Percentiles rank a stretch among this genome's conserved stretches.
These are phyloP conservation scores for Pinctada fucata DNA, from an alignment of 2,888 invertebrate species.

Conservation along the genomic window DNA sequence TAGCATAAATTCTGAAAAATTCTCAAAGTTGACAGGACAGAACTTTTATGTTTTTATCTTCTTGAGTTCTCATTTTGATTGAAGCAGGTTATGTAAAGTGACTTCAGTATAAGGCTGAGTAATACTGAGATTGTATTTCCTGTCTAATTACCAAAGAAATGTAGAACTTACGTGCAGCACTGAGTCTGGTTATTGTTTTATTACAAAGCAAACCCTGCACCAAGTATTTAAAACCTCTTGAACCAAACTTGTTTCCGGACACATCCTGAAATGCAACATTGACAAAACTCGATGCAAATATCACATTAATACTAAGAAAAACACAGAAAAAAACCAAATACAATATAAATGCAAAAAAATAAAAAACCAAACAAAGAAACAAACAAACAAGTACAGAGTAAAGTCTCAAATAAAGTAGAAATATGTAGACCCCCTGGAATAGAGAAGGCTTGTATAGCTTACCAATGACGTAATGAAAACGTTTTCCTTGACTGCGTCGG, in stretches of 20 bases:
- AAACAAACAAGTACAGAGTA: not conserved
- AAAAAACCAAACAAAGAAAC: too few species aligned
- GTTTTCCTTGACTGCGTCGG: conserved; percentile 50
- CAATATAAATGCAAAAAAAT: not conserved
- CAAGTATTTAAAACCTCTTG: conserved; percentile 41
- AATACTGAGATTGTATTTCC: too few species aligned
- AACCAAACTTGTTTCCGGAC: conserved; percentile 44
- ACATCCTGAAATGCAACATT: conserved; percentile 41
- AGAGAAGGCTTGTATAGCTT: conserved; percentile 12
- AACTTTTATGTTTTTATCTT: too few species aligned
- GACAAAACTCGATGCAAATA: too few species aligned
- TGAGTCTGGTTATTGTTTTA: conserved; percentile 48
- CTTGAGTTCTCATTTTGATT: too few species aligned
- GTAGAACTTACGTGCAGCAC: conserved; percentile 46
- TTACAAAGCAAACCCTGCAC: conserved; percentile 41
- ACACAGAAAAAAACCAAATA: not conserved
- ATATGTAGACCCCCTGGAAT: not conserved
- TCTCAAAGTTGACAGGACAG: too few species aligned
- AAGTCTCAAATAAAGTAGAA: not conserved
- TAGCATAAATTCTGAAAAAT: too few species aligned
- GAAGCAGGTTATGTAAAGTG: not conserved
- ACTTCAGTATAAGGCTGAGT: not conserved
- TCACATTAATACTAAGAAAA: too few species aligned
- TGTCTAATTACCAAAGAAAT: not conserved
- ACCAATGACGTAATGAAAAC: conserved; percentile 49